phyloP scores from a whole-genome alignment of 2,888 invertebrate species.

The Saturnia japonica region DNA sequence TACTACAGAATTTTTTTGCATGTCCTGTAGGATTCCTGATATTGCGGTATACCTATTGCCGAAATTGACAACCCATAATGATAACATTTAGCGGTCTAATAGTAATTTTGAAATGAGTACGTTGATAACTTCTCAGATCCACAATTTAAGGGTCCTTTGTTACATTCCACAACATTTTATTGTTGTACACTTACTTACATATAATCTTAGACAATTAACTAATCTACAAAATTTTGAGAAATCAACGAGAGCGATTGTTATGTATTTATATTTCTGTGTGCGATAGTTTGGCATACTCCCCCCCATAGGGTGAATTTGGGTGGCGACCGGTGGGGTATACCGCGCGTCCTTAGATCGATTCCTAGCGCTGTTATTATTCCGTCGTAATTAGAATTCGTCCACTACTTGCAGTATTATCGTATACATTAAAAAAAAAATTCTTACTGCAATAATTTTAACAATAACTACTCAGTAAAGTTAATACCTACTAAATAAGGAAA shows the following conservation, averaged over 20 bases:
- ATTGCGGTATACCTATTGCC: no score
- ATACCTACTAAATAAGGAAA: not conserved
- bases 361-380: conserved; percentile 73
- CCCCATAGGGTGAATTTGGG: conserved; percentile 30
- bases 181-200: not conserved
- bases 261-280: conserved; percentile 13
- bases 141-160: not conserved
- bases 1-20: not conserved
- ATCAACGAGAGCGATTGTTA: conserved; percentile 1
- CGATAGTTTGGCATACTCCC: conserved; percentile 35
- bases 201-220: not conserved
- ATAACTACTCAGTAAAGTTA: not conserved
- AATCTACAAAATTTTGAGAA: not conserved
- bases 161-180: not conserved
- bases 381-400: conserved; percentile 76
- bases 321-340: conserved; percentile 30
- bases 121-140: not conserved
- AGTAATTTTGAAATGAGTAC: not conserved
- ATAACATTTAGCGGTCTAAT: not conserved
- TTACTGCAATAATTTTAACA: no score
- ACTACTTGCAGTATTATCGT: conserved; percentile 24
- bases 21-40: not conserved
- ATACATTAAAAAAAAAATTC: no score
- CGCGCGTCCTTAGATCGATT: conserved; percentile 74
- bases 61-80: not conserved